Base-by-base conservation (phyloP, 2,113 vertebrate genomes). In the Halichoeres trimaculatus region DNA sequence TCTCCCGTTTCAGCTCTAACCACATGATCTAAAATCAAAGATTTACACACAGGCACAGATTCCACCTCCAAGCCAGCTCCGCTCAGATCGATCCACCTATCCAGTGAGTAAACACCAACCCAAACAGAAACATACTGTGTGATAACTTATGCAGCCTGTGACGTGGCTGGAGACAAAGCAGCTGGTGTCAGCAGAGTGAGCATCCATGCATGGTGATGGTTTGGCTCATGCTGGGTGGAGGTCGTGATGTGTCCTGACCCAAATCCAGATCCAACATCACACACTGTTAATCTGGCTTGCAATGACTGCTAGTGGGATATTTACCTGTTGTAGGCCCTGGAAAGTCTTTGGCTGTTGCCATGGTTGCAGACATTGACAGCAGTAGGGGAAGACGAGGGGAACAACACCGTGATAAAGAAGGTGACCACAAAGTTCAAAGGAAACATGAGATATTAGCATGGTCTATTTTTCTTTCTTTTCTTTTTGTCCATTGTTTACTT, bases 261-360 rank as follows among this genome's bases (percentile, higher is more conserved):
- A 75, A 74, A 74, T 70, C 76, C 83, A 76, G 86, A 78, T 81
- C 86, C 81, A 76, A 78, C 84, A 86, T 80, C 79, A 74, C 76
- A 70, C 75, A 81, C 83, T 78, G 77, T 67, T 69, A 77, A 77
- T 80, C 80, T 86, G 89, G 80, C 90, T 90, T 41, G 85, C 76
- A 84, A 81, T 83, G 85, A 90, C 83, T 66, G 69, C 85, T 74
- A 73, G 72, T 85, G 74, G 78, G 67, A 92, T 94, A 94, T 91
- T 94, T 94, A 94, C 94, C 94, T 94, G 92, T 84, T 40, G 92
- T 91, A 59, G 92, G 89, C 85, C 91, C 91, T 90, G 92, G 93
- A 80, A 91, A 93, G 90, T 93, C 93, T 94, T 93, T 94, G 86
- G 92, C 94, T 93, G 93, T 93, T 92, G 89, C 91, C 93, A 92